Base-by-base conservation (phyloP, 2,113 vertebrate genomes). In the Ptychochromis oligacanthus region DNA sequence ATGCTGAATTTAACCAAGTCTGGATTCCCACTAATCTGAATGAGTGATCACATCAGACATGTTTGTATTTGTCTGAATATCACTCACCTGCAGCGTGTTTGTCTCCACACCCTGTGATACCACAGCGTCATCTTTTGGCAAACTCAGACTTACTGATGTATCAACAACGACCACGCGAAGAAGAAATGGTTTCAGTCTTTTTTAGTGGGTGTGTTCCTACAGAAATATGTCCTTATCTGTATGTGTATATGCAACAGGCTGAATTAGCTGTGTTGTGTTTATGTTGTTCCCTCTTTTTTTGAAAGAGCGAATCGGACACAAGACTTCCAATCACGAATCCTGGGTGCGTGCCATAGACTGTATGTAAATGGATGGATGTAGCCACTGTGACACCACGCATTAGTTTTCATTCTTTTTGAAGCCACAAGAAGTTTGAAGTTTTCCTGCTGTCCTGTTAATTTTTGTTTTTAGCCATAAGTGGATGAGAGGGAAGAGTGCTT, bases 211-310 rank as follows among this genome's bases (percentile, higher is more conserved):
- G 22, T 67, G 64, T 38, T 26, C 38, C 10, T 22, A 65, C n/a
- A 65, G 38, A 65, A 43, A 26, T 46, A 46, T 26, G 62, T 46
- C 26, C 46, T 17, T 46, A 46, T 67, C 40, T 49, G 40, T 49
- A 7, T 54, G 49, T 20, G 49, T 7, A 18, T 43, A 1, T 13
- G 13, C 7, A 3, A 43, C 5, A 0, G 1, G 15, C 18, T 24
- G 18, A 70, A 67, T 5, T 1, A 40, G 15, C 43, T 3, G 7
- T 49, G 15, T 67, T 67, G 40, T 49, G 49, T 49, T 28, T 4
- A 28, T 49, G 15, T 20, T 70, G 1, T 49, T 70, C 5, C 18
- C 6, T 52, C 38, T 9, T 49, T 70, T 0, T 26, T 46, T 46
- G 43, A 46, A 46, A 46, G 43, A 46, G 43, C 14, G 15, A 46